These are phyloP conservation scores for Lordiphosa clarofinis DNA, from an alignment of 1,140 invertebrate genomes.

Conservation along the genomic window DNA sequence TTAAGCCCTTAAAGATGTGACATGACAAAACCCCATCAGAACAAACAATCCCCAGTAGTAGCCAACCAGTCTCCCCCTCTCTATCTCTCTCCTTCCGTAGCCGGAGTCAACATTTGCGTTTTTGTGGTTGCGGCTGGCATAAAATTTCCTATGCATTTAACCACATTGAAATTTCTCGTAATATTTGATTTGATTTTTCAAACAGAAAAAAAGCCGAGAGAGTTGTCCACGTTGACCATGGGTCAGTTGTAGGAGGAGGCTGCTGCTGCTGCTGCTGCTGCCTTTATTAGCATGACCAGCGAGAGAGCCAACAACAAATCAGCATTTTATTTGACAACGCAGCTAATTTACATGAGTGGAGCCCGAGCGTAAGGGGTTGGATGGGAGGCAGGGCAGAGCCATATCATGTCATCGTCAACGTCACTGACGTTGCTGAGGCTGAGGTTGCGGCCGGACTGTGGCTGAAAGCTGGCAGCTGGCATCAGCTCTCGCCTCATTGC, in stretches of 20 bases:
- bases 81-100: slow-evolving; percentile 15
- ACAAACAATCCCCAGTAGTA: too few relatives aligned
- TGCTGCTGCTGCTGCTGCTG: slow-evolving; percentile 5
- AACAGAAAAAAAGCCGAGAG: slow-evolving; percentile 54
- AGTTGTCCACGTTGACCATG: slow-evolving; percentile 37
- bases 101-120: slow-evolving; percentile 69
- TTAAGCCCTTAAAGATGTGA: too few relatives aligned
- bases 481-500: slow-evolving; percentile 32
- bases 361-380: slow-evolving; percentile 1
- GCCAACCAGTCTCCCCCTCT: slow-evolving; percentile 1
- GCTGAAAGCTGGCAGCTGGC: slow-evolving; percentile 3
- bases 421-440: slow-evolving; percentile 22
- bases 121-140: slow-evolving; percentile 61
- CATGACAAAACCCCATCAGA: too few relatives aligned
- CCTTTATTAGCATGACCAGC: slow-evolving; percentile 68
- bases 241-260: neutral
- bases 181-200: slow-evolving; percentile 77
- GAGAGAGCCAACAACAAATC: slow-evolving; percentile 62
- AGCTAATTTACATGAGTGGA: slow-evolving; percentile 71
- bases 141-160: slow-evolving; percentile 72
- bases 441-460: slow-evolving; percentile 47
- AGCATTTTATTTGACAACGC: slow-evolving; percentile 74
- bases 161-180: slow-evolving; percentile 72
- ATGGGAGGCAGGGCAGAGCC: slow-evolving; percentile 8
- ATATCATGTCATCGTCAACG: slow-evolving; percentile 42